Base-by-base conservation (phyloP, 2,113 vertebrate genomes). In the Neopipo cinnamomea region DNA sequence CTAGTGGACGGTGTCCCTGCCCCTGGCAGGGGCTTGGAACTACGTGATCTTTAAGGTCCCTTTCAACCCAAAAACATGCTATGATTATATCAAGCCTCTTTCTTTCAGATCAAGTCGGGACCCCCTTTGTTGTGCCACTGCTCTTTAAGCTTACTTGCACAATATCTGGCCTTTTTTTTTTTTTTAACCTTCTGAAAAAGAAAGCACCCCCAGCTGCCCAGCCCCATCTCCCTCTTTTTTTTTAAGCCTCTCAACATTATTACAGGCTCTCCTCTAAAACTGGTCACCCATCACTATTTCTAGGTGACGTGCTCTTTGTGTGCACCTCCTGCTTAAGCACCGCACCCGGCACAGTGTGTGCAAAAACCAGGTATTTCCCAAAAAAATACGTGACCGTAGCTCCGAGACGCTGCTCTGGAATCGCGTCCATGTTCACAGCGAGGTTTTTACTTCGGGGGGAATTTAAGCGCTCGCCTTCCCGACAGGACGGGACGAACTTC, bases 351-450 rank as follows among this genome's bases (percentile, higher is more conserved):
- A 30, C 0, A 20, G 19, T 0, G 44, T 8, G 6, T 4, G 33
- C 12, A 6, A 8, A 3, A 31, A 31, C 5, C 0, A 22, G 9
- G 41, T 11, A 2, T 47, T 76, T 56, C 11, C 11, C 25, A 13
- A 30, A 12, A 12, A 13, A 2, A 50, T 8, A 5, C 1, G 25
- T 1, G 14, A 31, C 2, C 3, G 2, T 7, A 9, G 31, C 8
- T 53, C 49, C 5, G 15, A 42, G 30, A 12, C 19, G 5, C 1
- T 5, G 28, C 1, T 15, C 37, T 20, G 50, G 33, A 46, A 44
- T 8, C 7, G 14, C 3, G 35, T 3, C 39, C 49, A 5, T 0
- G 6, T 27, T 49, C 25, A 1, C 39, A 14, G 39, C 5, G 8
- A 17, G 2, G 1, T 7, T 52, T 47, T 24, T 7, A 30, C 47